Conservation (phyloP, 2,888 invertebrate genomes). For the Odontocolon sp. region DNA sequence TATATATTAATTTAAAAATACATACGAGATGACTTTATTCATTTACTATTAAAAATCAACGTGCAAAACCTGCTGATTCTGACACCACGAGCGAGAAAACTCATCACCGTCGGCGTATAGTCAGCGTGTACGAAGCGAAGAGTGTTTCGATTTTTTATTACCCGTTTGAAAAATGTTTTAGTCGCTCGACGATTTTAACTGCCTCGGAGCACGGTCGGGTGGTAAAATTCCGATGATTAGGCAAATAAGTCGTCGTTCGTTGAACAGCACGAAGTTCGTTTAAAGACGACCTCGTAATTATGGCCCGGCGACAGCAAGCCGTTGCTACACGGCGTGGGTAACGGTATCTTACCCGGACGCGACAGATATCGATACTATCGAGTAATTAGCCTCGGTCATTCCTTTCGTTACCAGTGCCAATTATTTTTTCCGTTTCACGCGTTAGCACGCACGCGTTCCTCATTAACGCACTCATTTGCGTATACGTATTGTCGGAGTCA, state of each 20-base stretch:
- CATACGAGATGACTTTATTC: slow-evolving; percentile 44
- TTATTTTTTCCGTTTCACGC: slow-evolving; percentile 18
- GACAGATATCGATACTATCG: slow-evolving; percentile 39
- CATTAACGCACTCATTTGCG: neutral
- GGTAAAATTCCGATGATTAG: slow-evolving; percentile 60
- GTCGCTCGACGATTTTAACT: slow-evolving; percentile 19
- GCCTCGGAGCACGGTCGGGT: slow-evolving; percentile 27
- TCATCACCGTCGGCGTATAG: neutral
- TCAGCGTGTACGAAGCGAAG: neutral
- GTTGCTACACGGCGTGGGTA: slow-evolving; percentile 5
- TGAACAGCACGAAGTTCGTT: neutral
- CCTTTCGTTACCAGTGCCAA: slow-evolving; percentile 33
- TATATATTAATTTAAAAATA: slow-evolving; percentile 81
- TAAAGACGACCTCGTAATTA: slow-evolving; percentile 54
- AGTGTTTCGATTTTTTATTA: slow-evolving; percentile 27
- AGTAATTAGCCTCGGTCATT: slow-evolving; percentile 37
- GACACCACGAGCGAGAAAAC: neutral
- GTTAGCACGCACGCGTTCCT: neutral
- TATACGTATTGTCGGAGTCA: neutral
- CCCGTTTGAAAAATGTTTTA: slow-evolving; percentile 29
- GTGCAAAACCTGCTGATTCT: neutral
- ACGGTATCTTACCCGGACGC: slow-evolving; percentile 42
- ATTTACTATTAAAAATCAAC: slow-evolving; percentile 35
- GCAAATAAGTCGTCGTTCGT: slow-evolving; percentile 40
- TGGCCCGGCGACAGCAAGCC: slow-evolving; percentile 26